Base-by-base conservation (phyloP, 2,888 invertebrate genomes). In the Apotomis betuletana region DNA sequence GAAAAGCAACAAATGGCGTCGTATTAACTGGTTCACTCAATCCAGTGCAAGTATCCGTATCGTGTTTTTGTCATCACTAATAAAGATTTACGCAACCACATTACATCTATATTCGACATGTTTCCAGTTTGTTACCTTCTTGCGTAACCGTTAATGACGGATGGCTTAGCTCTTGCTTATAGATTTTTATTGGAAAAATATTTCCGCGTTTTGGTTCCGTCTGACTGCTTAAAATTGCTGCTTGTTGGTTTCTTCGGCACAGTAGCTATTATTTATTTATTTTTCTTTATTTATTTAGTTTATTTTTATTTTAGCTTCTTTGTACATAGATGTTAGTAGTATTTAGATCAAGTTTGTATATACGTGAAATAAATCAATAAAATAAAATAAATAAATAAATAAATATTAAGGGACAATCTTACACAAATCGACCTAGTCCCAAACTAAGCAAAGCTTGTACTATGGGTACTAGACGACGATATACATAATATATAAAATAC, bases 41-140 rank as follows among this genome's bases (percentile, higher is more conserved):
- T 51, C 57, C 55, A 49, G 60, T 57, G 41, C 61, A 62, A 52
- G 55, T 58, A 52, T 57, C 61, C 57, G 67, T 61, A 71, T 62
- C 61, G 57, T 49, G 67, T 41, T 71, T 61, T 67, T 67, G 51
- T 62, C 58, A 63, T 41, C 15, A 54, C 63, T 44, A 64, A 52
- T 70, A 64, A 51, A 38, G 27, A 13, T 58, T 67, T 62, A 71
- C 71, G 67, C 67, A 71, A 71, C 55, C 38, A 13, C 41, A 52
- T 71, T 71, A 71, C 67, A 67, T 67, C 67, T 51, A 57, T 51
- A 61, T 65, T 65, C 58, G 15, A 49, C 61, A 52, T 71, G 61
- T 71, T 71, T 71, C 71, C 57, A 57, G 71, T 71, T 71, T 67
- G 61, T 67, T 71, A 67, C 67, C 57, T 71, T 36, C 4, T 71